These are phyloP conservation scores for Arrhamphus sclerolepis DNA, from an alignment of 2,797 vertebrate species.

Conservation along the genomic window DNA sequence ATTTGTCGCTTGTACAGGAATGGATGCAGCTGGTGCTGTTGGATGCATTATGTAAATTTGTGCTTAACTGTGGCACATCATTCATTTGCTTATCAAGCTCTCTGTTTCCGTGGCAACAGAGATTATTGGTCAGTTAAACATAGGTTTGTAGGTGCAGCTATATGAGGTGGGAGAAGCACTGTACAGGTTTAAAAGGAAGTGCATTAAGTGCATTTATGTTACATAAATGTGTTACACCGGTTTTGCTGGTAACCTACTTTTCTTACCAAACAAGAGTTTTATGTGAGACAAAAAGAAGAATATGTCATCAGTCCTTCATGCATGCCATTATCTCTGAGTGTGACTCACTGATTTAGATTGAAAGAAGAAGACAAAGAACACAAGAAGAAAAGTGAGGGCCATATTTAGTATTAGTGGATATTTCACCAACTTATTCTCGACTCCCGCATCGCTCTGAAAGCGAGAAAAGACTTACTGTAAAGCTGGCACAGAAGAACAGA, in stretches of 20 bases:
- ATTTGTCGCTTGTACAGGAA: constrained; percentile 27
- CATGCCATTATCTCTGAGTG: constrained; percentile 30
- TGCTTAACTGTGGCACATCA: constrained; percentile 66
- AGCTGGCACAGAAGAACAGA: constrained; percentile 57
- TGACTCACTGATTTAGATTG: constrained; percentile 39
- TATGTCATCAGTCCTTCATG: constrained; percentile 11
- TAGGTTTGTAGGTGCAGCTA: constrained; percentile 60
- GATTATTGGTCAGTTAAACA: constrained; percentile 68
- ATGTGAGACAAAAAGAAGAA: constrained; percentile 1
- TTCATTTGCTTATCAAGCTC: constrained; percentile 71
- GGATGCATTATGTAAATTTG: constrained; percentile 65
- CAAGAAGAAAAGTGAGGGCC: constrained; percentile 27
- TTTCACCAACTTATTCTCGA: constrained; percentile 52
- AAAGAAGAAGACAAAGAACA: constrained; percentile 6
- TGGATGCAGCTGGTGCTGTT: constrained; percentile 51
- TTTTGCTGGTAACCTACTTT: no score
- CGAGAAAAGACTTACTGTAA: constrained; percentile 71
- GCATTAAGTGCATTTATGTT: not conserved
- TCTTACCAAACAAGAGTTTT: constrained; percentile 1
- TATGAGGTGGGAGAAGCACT: constrained; percentile 34
- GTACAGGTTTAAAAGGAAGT: constrained; percentile 20
- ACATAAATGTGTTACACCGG: not conserved
- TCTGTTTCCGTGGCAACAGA: constrained; percentile 77
- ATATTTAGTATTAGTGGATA: constrained; percentile 53
- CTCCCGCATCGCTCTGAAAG: constrained; percentile 50